Evolutionary conservation across 2,888 invertebrate genomes (phyloP).

Genomic region (Mallateleia sp.): DNA sequence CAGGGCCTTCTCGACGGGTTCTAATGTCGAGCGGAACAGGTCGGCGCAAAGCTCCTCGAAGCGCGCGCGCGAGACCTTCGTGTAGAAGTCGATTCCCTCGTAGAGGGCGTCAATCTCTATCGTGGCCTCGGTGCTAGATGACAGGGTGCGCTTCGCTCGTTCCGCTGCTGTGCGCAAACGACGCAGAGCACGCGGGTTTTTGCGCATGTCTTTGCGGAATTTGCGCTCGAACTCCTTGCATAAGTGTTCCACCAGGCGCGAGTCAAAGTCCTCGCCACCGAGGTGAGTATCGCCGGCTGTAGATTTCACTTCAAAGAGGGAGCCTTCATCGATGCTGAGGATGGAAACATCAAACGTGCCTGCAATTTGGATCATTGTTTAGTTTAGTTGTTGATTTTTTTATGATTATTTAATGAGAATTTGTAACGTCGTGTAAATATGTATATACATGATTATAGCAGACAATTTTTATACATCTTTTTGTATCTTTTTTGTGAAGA

Average conservation of each 20-base stretch:
- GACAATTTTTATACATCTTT: too few species aligned
- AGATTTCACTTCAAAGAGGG: slow-evolving; percentile 94
- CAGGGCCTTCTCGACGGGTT: slow-evolving; percentile 98
- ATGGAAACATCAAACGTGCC: slow-evolving; percentile 95
- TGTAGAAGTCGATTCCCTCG: slow-evolving; percentile 94
- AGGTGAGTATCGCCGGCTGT: slow-evolving; percentile 96
- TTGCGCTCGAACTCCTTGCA: slow-evolving; percentile 94
- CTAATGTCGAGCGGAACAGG: slow-evolving; percentile 95
- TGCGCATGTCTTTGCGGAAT: slow-evolving; percentile 92
- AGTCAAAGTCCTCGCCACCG: slow-evolving; percentile 91
- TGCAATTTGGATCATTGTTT: slow-evolving; percentile 16
- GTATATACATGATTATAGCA: too few species aligned
- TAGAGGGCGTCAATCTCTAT: slow-evolving; percentile 94
- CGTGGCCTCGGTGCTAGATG: slow-evolving; percentile 94
- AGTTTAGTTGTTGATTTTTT: neutral
- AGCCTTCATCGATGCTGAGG: slow-evolving; percentile 95
- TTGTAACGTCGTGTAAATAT: too few species aligned
- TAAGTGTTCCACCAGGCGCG: slow-evolving; percentile 92
- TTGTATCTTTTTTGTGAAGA: too few species aligned
- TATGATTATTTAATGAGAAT: too few species aligned
- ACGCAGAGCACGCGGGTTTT: slow-evolving; percentile 92
- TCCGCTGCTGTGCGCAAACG: slow-evolving; percentile 94
- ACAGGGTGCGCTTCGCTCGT: slow-evolving; percentile 94
- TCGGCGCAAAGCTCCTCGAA: slow-evolving; percentile 94
- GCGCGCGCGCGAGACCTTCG: slow-evolving; percentile 93